A percentile compares a stretch with the other conserved stretches of the same genome.
phyloP scores from a whole-genome alignment of 1,140 invertebrate genomes.

The Solen grandis region DNA sequence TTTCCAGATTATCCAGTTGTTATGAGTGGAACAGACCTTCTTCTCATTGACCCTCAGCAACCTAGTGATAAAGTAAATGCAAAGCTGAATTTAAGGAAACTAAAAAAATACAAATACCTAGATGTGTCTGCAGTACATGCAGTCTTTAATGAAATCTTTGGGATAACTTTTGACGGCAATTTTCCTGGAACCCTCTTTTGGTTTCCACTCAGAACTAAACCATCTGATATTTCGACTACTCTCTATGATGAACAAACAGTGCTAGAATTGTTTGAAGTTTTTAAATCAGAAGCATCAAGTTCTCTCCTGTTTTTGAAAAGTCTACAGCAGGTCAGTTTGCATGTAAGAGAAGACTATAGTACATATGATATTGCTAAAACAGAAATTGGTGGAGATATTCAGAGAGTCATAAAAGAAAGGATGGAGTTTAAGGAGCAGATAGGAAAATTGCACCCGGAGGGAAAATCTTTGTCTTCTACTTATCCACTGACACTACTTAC shows the following conservation, averaged over 20 bases:
- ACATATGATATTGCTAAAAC: too few species aligned
- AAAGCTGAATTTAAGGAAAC: not conserved
- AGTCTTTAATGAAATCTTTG: too few species aligned
- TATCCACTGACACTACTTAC: too few species aligned
- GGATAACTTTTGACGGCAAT: conserved; percentile 19
- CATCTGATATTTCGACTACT: conserved; percentile 49
- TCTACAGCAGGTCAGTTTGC: too few species aligned
- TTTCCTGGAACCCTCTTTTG: conserved; percentile 73
- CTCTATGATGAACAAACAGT: conserved; percentile 61
- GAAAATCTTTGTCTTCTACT: too few species aligned
- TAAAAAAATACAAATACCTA: not conserved
- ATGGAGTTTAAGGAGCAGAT: too few species aligned
- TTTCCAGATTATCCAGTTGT: conserved; percentile 72
- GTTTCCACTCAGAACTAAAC: conserved; percentile 69
- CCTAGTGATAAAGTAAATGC: conserved; percentile 31
- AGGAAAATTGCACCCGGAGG: too few species aligned
- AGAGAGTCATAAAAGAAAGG: too few species aligned
- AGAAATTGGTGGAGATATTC: too few species aligned
- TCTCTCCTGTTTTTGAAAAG: conserved; percentile 64
- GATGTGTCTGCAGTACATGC: too few species aligned
- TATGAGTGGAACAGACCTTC: conserved; percentile 67
- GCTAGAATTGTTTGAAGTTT: conserved; percentile 56
- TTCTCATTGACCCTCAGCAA: conserved; percentile 70
- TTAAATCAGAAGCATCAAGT: conserved; percentile 56
- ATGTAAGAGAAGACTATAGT: too few species aligned